A percentile compares a stretch with the other conserved stretches of the same genome.
Evolutionary conservation across 2,888 invertebrate species (phyloP).

Genomic region (Parnassius mnemosyne): DNA sequence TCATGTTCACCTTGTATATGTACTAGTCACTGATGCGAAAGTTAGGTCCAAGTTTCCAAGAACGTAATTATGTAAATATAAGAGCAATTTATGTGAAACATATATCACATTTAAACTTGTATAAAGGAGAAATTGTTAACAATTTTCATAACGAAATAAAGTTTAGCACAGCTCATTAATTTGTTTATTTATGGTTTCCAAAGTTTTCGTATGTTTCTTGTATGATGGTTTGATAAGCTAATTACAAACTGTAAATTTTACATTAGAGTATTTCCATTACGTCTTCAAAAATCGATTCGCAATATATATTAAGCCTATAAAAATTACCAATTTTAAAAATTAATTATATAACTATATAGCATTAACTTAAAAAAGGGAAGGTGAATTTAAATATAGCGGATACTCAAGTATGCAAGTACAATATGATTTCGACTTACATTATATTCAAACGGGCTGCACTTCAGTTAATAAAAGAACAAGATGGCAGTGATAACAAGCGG

Average conservation of each 20-base stretch:
- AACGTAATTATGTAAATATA: conserved; percentile 15
- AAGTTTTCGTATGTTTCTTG: not conserved
- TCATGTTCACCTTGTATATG: conserved; percentile 19
- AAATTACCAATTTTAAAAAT: no score
- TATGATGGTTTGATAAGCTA: not conserved
- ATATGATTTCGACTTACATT: conserved; percentile 18
- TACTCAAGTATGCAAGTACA: conserved; percentile 5
- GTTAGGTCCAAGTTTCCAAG: conserved; percentile 22
- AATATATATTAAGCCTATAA: no score
- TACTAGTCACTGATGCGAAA: conserved; percentile 21
- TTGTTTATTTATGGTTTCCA: conserved; percentile 1
- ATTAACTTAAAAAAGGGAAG: conserved; percentile 14
- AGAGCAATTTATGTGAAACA: conserved; percentile 1
- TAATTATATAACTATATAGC: not conserved
- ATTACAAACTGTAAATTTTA: not conserved
- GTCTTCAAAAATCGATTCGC: no score
- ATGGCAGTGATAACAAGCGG: conserved; percentile 39
- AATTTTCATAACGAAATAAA: conserved; percentile 2
- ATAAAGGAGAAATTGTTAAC: conserved; percentile 4
- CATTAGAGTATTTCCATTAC: no score
- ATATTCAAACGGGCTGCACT: conserved; percentile 22
- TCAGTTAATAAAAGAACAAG: conserved; percentile 49
- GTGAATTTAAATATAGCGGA: conserved; percentile 17
- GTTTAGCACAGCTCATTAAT: conserved; percentile 1
- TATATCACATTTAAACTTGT: conserved; percentile 6